These are phyloP conservation scores for Montipora capricornis DNA, from an alignment of 64 coral and sea anemone species.

Conservation along the genomic window DNA sequence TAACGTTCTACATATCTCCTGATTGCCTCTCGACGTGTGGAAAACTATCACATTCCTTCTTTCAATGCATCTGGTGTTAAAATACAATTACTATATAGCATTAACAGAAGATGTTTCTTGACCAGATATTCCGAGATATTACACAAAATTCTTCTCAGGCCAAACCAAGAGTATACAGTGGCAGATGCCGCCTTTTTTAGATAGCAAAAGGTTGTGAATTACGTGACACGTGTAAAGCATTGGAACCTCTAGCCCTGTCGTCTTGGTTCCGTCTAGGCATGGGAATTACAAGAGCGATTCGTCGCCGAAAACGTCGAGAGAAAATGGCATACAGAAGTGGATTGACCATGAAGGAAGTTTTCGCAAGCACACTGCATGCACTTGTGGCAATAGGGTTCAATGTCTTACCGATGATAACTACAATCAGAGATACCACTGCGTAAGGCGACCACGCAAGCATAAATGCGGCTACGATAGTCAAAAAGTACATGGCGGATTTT, in stretches of 20 bases:
- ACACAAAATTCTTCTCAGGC: no score
- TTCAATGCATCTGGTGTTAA: no score
- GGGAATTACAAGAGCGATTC: neutral
- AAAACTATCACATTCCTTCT: no score
- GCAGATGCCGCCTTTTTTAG: neutral
- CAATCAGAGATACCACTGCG: conserved; percentile 20
- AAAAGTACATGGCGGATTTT: conserved; percentile 35
- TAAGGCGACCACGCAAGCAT: conserved; percentile 58
- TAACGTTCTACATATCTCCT: no score
- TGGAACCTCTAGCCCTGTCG: neutral
- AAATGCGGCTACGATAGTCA: conserved; percentile 33
- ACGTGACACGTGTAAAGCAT: neutral
- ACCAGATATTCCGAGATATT: no score
- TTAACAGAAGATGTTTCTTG: no score
- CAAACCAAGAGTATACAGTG: neutral
- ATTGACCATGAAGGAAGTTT: conserved; percentile 37
- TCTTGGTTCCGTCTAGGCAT: neutral
- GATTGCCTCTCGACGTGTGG: no score
- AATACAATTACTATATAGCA: no score
- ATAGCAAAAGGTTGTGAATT: neutral
- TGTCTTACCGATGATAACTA: neutral
- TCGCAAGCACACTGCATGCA: conserved; percentile 56
- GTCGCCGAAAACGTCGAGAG: conserved; percentile 30
- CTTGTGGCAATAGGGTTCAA: neutral
- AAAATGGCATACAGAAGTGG: conserved; percentile 64